Evolutionary conservation across 2,113 vertebrate species (phyloP).

Genomic region (Shinisaurus crocodilurus): DNA sequence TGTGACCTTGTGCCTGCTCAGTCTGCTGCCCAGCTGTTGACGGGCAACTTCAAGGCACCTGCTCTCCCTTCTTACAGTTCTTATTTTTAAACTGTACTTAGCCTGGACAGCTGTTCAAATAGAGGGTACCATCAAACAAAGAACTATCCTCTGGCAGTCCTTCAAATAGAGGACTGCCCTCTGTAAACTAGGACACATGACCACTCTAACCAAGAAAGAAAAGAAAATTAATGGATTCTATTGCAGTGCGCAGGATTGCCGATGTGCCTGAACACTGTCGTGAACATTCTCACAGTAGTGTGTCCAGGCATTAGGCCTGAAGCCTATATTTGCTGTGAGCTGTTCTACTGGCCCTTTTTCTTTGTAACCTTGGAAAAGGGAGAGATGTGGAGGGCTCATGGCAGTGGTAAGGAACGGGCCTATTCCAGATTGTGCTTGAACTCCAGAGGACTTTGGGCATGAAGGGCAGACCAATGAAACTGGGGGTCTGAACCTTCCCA

Average conservation of each 20-base stretch:
- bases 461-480: not conserved
- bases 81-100: not conserved
- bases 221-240: not conserved
- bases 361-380: not conserved
- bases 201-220: not conserved
- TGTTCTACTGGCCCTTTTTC: not conserved
- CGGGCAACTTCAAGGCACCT: not conserved
- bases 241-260: not conserved
- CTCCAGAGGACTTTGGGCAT: not conserved
- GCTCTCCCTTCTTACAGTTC: not conserved
- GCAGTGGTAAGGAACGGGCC: not conserved
- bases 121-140: not conserved
- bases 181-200: not conserved
- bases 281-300: too few species aligned
- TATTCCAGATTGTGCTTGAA: not conserved
- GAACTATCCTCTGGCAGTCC: not conserved
- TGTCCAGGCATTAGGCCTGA: not conserved
- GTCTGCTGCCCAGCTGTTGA: not conserved
- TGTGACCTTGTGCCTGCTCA: not conserved
- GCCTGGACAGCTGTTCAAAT: not conserved
- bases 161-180: not conserved
- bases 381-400: not conserved
- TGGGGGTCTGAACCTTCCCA: not conserved
- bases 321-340: not conserved
- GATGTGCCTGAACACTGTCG: not conserved